Conservation (phyloP, 1,140 invertebrate species). For the Galleria mellonella region DNA sequence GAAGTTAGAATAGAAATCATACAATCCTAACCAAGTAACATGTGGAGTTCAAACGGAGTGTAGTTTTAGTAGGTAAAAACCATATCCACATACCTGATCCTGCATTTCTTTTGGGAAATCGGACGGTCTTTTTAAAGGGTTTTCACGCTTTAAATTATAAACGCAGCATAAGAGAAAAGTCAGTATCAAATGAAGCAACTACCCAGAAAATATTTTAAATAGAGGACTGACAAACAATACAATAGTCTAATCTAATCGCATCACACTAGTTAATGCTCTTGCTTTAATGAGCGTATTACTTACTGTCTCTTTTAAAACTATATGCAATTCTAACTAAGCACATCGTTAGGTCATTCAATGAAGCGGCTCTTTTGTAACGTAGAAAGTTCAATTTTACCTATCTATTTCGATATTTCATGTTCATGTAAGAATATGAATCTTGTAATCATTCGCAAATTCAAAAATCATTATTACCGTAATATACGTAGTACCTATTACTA, state of each 20-base stretch:
- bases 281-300: slow-evolving; percentile 29
- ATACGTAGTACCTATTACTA: background rate
- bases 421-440: too few species aligned
- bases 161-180: too few species aligned
- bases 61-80: too few species aligned
- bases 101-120: too few species aligned
- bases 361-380: slow-evolving; percentile 54
- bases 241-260: slow-evolving; percentile 15
- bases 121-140: too few species aligned
- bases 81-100: too few species aligned
- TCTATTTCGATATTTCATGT: background rate
- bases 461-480: slow-evolving; percentile 1
- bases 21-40: too few species aligned
- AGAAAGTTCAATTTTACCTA: slow-evolving; percentile 43
- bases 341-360: slow-evolving; percentile 38
- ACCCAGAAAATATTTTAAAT: too few species aligned
- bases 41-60: too few species aligned
- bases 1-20: too few species aligned
- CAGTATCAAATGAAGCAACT: too few species aligned
- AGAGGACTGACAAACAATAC: background rate
- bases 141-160: too few species aligned
- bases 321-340: slow-evolving; percentile 30
- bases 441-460: slow-evolving; percentile 1
- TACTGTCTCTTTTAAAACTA: slow-evolving; percentile 19
- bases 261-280: slow-evolving; percentile 35